A percentile compares a stretch with the other conserved stretches of the same genome.
Evolutionary conservation across 2,113 vertebrate genomes (phyloP).

Genomic region (Lampris megalopsis): DNA sequence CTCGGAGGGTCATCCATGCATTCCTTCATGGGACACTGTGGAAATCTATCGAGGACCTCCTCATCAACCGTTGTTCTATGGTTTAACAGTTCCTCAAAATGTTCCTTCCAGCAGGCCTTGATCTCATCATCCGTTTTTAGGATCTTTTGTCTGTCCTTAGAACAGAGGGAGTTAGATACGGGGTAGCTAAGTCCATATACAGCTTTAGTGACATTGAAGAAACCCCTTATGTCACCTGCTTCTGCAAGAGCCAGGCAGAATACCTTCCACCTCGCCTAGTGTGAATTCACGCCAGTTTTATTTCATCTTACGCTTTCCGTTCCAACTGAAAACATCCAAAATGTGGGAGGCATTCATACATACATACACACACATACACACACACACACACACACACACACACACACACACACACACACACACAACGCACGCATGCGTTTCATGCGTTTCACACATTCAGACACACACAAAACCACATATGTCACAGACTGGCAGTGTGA

Average conservation of each 20-base stretch:
- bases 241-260: slow-evolving; percentile 13
- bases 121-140: too few relatives aligned
- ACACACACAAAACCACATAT: not conserved
- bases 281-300: slow-evolving; percentile 48
- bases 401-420: not conserved
- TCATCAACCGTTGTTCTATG: not conserved
- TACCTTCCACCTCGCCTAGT: slow-evolving; percentile 41
- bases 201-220: too few relatives aligned
- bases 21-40: too few relatives aligned
- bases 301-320: not conserved
- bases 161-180: too few relatives aligned
- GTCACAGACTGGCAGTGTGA: slow-evolving; percentile 6
- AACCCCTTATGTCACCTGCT: too few relatives aligned
- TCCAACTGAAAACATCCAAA: slow-evolving; percentile 25
- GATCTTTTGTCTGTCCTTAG: too few relatives aligned
- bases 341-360: slow-evolving; percentile 23
- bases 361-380: not conserved
- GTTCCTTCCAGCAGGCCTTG: too few relatives aligned
- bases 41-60: too few relatives aligned
- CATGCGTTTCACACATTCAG: not conserved
- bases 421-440: too few relatives aligned
- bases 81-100: not conserved
- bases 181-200: too few relatives aligned
- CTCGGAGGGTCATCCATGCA: too few relatives aligned
- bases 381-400: slow-evolving; percentile 1